Percentiles rank a stretch among this genome's conserved stretches.
Conservation (phyloP, 2,888 invertebrate genomes). For the Parapristionchus giblindavisi region DNA sequence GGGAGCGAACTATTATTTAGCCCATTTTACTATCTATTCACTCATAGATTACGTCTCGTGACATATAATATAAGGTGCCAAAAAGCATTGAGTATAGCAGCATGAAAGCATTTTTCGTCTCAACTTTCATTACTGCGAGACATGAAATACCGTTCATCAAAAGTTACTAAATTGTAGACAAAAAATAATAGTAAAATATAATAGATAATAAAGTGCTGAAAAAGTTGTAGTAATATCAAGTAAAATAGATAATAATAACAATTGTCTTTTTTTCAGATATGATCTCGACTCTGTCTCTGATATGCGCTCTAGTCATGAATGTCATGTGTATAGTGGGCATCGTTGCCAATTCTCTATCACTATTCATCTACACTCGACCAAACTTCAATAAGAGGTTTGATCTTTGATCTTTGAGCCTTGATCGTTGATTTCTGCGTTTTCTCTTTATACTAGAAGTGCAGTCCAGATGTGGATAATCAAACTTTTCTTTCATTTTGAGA, state of each 20-base stretch:
- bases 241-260: background rate
- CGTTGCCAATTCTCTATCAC: constrained; percentile 58
- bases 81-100: too few relatives aligned
- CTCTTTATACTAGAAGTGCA: too few relatives aligned
- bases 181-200: too few relatives aligned
- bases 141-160: too few relatives aligned
- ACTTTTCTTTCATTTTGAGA: background rate
- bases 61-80: too few relatives aligned
- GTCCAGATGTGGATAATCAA: too few relatives aligned
- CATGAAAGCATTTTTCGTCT: too few relatives aligned
- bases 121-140: too few relatives aligned
- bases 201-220: background rate
- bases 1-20: too few relatives aligned
- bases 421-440: background rate
- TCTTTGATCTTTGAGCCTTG: background rate
- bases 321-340: constrained; percentile 61
- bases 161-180: too few relatives aligned
- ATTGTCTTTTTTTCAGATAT: constrained; percentile 30
- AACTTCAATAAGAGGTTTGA: constrained; percentile 58
- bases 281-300: constrained; percentile 47
- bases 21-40: too few relatives aligned
- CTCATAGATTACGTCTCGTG: too few relatives aligned
- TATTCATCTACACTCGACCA: constrained; percentile 61
- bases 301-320: constrained; percentile 57
- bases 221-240: background rate